Percentiles rank a stretch among this genome's conserved stretches.
Conservation (phyloP, 2,113 vertebrate genomes). For the Corvus moneduloides region DNA sequence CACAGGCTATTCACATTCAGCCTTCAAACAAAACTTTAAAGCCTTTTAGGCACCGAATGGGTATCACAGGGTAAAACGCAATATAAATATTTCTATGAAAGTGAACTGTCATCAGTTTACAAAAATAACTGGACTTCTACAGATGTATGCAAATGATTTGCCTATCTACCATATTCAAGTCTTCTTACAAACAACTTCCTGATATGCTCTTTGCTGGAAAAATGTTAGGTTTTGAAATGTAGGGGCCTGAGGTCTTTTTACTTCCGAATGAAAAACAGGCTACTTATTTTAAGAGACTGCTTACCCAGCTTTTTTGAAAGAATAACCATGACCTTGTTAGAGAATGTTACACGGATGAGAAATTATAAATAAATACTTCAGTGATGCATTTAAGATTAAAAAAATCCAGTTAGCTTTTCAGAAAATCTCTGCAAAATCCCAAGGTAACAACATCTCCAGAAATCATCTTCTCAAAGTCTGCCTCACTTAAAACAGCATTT, state of each 20-base stretch:
- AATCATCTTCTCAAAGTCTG: background rate
- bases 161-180: background rate
- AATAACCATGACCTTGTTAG: background rate
- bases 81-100: background rate
- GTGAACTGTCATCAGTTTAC: background rate
- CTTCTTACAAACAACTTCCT: background rate
- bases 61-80: background rate
- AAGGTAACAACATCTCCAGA: background rate
- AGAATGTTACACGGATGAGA: background rate
- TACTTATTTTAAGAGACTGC: background rate
- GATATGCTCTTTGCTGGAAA: background rate
- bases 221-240: background rate
- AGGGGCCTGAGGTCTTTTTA: background rate
- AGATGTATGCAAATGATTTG: background rate
- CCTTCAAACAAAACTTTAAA: background rate
- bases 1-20: background rate
- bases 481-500: background rate
- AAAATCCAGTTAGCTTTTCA: background rate
- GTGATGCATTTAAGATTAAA: background rate
- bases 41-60: background rate
- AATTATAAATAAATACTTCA: background rate
- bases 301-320: background rate
- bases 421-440: background rate
- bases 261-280: background rate
- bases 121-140: background rate